Evolutionary conservation across 2,797 vertebrate genomes (phyloP).

Genomic region (Pachyuromys duprasi): DNA sequence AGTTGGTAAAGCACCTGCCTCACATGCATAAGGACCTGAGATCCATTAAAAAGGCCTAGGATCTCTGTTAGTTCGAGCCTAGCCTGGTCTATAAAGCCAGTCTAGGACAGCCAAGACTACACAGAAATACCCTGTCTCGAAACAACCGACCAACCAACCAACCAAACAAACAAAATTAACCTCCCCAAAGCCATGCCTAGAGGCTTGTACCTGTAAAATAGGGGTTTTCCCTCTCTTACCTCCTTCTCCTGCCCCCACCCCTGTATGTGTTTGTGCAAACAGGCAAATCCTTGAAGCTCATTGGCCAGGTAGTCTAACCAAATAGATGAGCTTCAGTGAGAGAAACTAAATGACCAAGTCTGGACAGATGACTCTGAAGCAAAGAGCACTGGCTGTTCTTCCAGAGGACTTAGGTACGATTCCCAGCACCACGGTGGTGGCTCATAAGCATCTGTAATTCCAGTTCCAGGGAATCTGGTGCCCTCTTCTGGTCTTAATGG

Average conservation of each 20-base stretch:
- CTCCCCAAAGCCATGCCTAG: not conserved
- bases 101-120: too few relatives aligned
- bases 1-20: not conserved
- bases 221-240: not conserved
- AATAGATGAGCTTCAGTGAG: not conserved
- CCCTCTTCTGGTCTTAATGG: not conserved
- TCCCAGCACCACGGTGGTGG: not conserved
- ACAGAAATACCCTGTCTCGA: too few relatives aligned
- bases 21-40: not conserved
- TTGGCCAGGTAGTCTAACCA: not conserved
- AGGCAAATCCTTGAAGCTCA: not conserved
- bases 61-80: too few relatives aligned
- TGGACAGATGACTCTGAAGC: not conserved
- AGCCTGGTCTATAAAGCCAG: too few relatives aligned
- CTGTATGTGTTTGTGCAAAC: not conserved
- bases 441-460: not conserved
- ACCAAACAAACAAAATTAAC: too few relatives aligned
- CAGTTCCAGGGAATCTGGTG: not conserved
- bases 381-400: not conserved
- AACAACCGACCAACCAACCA: too few relatives aligned
- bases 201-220: not conserved
- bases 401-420: not conserved
- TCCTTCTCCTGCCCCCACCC: not conserved
- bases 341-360: not conserved
- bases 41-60: not conserved